These are phyloP conservation scores for Sceloporus undulatus DNA, from an alignment of 2,113 vertebrate genomes.

Conservation along the genomic window DNA sequence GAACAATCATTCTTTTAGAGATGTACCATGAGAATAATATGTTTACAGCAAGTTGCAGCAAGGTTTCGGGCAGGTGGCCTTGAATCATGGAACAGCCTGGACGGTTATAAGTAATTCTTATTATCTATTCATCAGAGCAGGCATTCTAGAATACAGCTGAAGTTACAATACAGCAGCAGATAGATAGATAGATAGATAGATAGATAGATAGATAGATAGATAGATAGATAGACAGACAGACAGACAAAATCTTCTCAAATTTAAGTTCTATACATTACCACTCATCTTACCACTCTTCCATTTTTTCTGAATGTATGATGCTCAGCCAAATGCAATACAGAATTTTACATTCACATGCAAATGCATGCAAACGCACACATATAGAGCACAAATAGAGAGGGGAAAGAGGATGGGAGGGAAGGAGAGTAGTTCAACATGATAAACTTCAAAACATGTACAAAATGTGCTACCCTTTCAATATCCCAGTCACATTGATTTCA, in stretches of 20 bases:
- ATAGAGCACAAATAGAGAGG: neutral
- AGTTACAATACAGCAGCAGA: neutral
- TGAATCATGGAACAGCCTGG: conserved; percentile 60
- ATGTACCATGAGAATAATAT: conserved; percentile 47
- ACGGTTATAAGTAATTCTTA: conserved; percentile 59
- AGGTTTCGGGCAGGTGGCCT: conserved; percentile 52
- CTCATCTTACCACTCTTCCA: conserved; percentile 4
- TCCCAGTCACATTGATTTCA: neutral
- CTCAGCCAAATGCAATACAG: conserved; percentile 22
- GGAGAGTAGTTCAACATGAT: neutral
- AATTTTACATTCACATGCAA: too few species aligned
- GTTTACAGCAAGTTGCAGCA: conserved; percentile 55
- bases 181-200: neutral
- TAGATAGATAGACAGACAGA: neutral
- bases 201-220: neutral
- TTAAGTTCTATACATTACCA: conserved; percentile 9
- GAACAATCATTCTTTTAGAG: conserved; percentile 32
- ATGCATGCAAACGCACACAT: neutral
- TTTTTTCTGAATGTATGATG: conserved; percentile 27
- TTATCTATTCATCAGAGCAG: conserved; percentile 61
- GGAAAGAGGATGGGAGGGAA: neutral
- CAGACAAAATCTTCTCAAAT: conserved; percentile 19
- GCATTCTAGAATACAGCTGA: conserved; percentile 59
- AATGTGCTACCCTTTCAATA: neutral
- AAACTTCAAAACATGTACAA: neutral